Conservation (phyloP, 2,888 invertebrate genomes). For the Theretra japonica region DNA sequence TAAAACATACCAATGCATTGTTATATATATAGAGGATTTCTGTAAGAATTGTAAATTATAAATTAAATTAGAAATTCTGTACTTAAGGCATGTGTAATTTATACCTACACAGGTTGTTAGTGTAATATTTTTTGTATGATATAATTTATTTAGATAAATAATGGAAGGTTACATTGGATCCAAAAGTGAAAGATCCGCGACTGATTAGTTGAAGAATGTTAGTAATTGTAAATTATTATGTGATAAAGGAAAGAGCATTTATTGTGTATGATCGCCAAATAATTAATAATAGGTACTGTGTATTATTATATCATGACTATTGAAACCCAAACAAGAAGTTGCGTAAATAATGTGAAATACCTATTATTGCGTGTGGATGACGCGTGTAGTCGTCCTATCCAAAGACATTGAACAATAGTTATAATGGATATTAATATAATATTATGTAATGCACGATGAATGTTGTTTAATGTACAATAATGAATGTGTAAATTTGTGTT, state of each 20-base stretch:
- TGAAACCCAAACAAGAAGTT: constrained; percentile 72
- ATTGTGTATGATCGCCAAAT: constrained; percentile 83
- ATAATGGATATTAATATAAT: constrained; percentile 38
- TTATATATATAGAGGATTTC: constrained; percentile 61
- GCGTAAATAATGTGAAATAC: constrained; percentile 53
- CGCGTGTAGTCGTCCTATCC: constrained; percentile 55
- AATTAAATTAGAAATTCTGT: constrained; percentile 63
- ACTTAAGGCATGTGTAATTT: constrained; percentile 71
- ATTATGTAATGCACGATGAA: constrained; percentile 66
- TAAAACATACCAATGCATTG: constrained; percentile 71
- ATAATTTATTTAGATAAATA: constrained; percentile 82
- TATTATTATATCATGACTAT: constrained; percentile 72
- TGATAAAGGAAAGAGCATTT: constrained; percentile 72
- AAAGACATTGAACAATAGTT: constrained; percentile 55
- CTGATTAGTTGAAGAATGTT: constrained; percentile 81
- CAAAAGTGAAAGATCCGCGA: constrained; percentile 76
- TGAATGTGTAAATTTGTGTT: constrained; percentile 79
- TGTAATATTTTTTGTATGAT: constrained; percentile 83
- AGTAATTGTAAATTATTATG: constrained; percentile 77
- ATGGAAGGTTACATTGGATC: constrained; percentile 81
- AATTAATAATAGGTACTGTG: constrained; percentile 65
- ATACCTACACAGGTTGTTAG: constrained; percentile 71
- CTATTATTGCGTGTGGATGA: constrained; percentile 36
- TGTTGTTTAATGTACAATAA: constrained; percentile 77
- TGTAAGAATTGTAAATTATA: constrained; percentile 70